A percentile compares a stretch with the other conserved stretches of the same genome.
Evolutionary conservation across 1,140 invertebrate genomes (phyloP).

Genomic region (Trypoxylus dichotomus): DNA sequence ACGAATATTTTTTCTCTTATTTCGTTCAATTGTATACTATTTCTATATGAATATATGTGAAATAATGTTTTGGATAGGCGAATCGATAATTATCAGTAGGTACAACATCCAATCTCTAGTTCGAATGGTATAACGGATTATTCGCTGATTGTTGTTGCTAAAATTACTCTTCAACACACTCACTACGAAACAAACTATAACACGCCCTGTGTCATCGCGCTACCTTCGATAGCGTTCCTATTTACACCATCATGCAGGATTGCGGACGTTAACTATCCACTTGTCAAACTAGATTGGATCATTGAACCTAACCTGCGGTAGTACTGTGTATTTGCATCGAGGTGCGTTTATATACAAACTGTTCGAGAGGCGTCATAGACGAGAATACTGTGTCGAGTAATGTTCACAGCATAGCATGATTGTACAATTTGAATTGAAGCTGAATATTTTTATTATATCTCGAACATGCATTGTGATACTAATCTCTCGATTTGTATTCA

Average conservation of each 20-base stretch:
- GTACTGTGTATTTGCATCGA: not conserved
- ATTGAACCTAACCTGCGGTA: not conserved
- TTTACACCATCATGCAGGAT: not conserved
- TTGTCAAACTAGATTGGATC: constrained; percentile 11
- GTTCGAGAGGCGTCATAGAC: not conserved
- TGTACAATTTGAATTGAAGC: not conserved
- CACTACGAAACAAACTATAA: not conserved
- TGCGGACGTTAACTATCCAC: not conserved
- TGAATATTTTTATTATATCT: too few species aligned
- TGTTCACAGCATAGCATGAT: not conserved
- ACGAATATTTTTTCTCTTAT: too few species aligned
- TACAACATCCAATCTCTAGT: too few species aligned
- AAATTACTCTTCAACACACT: not conserved
- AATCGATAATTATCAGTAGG: too few species aligned
- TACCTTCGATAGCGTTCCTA: not conserved
- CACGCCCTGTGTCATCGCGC: not conserved
- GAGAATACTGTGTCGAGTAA: not conserved
- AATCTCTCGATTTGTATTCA: not conserved
- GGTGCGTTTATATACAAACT: not conserved
- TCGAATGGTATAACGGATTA: too few species aligned
- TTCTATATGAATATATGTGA: too few species aligned
- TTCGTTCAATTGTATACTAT: too few species aligned
- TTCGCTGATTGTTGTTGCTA: not conserved
- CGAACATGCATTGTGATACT: not conserved
- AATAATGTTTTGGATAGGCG: too few species aligned